These are phyloP conservation scores for Mungos mungo DNA, from an alignment of 2,113 vertebrate species.

Conservation along the genomic window DNA sequence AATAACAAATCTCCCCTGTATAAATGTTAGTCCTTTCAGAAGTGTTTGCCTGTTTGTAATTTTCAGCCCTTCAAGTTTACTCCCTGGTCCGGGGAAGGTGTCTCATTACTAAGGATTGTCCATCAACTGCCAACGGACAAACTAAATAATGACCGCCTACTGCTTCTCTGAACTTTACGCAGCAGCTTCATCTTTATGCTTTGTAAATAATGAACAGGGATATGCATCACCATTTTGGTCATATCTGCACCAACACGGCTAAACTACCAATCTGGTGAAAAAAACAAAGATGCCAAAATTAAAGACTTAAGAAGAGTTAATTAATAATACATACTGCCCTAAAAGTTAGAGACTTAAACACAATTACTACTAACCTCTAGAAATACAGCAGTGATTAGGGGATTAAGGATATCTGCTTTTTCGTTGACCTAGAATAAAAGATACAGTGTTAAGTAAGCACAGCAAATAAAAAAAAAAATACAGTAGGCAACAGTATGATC, in stretches of 20 bases:
- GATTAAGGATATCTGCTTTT: slow-evolving; percentile 95
- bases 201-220: neutral
- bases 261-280: slow-evolving; percentile 39
- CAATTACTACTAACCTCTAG: slow-evolving; percentile 92
- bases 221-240: slow-evolving; percentile 8
- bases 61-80: neutral
- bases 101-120: neutral
- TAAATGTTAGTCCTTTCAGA: slow-evolving; percentile 10
- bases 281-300: neutral
- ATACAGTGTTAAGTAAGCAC: neutral
- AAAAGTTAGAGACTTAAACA: slow-evolving; percentile 52
- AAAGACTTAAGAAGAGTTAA: slow-evolving; percentile 21
- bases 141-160: neutral
- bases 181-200: neutral
- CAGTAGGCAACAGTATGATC: neutral
- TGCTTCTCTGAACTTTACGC: neutral
- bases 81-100: slow-evolving; percentile 6
- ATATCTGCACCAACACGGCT: slow-evolving; percentile 43
- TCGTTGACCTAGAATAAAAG: slow-evolving; percentile 89
- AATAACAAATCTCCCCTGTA: neutral
- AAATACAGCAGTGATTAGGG: slow-evolving; percentile 97
- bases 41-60: slow-evolving; percentile 16
- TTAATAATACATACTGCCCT: neutral
- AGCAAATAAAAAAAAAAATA: neutral
- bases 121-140: neutral